Evolutionary conservation across 2,888 invertebrate species (phyloP), one percentile per base, ranked within the genome.

Genomic region (Tromatobia lineatoria): DNA sequence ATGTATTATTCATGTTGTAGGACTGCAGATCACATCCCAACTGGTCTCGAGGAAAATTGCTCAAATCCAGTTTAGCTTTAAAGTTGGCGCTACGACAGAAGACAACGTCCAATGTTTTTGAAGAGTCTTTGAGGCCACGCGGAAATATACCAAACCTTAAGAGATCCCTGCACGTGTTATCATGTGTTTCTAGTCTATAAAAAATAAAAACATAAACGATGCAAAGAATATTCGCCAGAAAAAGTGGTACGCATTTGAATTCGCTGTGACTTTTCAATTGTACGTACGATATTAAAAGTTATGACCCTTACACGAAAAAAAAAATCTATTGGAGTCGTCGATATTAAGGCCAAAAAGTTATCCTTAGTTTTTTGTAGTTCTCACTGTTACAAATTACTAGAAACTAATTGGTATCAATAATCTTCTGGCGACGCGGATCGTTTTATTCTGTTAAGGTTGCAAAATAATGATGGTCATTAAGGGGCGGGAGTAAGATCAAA

Each of bases 1-100:
- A 69, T 64, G 67, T 79, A 74, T 83, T 78, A 83, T 83, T 83
- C 83, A 83, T 64, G 18, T 45, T 42, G 69, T 71, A 61, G 71
- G 61, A 70, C 47, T 52, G 64, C 34, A 57, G 23, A 45, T 66
- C n/a, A 20, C 38, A 61, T 38, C 70, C 25, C 18, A 61, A 42
- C 45, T 52, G 67, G 25, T 23, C 47, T 3, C 45, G 70, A 45
- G 42, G 15, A 45, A 59, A 71, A 74, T 57, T 47, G 59, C 50
- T 18, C 45, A 18, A 82, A 76, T 83, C 80, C 80, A 80, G 83
- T 83, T 80, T 70, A 13, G 38, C 38, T 25, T 34, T 42, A 47
- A 64, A 61, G 45, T 61, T 47, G 2, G 20, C 42, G 42, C 50
- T 20, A 54, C 52, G 10, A 11, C 52, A 18, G 11, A 52, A 18